These are phyloP conservation scores for Cryptomyrus ogoouensis DNA, from an alignment of 2,113 vertebrate species.

Conservation along the genomic window DNA sequence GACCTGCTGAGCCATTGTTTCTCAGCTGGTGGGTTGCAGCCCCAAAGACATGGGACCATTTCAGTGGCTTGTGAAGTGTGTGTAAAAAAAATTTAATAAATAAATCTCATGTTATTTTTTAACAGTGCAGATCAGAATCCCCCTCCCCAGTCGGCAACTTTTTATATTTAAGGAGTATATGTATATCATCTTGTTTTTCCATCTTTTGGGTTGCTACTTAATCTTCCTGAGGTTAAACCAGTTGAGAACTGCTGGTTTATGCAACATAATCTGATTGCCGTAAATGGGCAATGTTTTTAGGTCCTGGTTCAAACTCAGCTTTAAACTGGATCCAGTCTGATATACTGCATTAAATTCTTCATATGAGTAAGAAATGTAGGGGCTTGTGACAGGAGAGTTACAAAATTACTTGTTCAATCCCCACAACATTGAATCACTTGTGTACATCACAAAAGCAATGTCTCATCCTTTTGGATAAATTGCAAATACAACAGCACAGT, in stretches of 20 bases:
- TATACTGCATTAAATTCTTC: neutral
- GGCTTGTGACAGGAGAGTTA: neutral
- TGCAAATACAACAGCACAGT: neutral
- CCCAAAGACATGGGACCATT: neutral
- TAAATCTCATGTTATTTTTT: neutral
- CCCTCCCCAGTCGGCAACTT: neutral
- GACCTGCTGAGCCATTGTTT: neutral
- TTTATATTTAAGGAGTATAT: neutral
- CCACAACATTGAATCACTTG: neutral
- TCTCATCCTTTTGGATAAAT: neutral
- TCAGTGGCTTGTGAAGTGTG: neutral
- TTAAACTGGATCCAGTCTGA: neutral
- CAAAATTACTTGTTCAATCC: neutral
- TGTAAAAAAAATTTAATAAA: neutral
- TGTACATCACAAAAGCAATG: neutral
- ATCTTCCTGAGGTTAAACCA: neutral
- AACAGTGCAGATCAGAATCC: neutral
- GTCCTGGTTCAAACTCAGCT: neutral
- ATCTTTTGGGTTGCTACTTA: neutral
- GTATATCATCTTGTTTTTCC: neutral
- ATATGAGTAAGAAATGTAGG: neutral
- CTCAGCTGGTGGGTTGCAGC: neutral
- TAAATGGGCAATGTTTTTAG: neutral
- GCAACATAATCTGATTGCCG: neutral
- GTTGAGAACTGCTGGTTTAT: neutral